phyloP scores from a whole-genome alignment of 2,113 vertebrate species.

The Pygoscelis antarcticus region DNA sequence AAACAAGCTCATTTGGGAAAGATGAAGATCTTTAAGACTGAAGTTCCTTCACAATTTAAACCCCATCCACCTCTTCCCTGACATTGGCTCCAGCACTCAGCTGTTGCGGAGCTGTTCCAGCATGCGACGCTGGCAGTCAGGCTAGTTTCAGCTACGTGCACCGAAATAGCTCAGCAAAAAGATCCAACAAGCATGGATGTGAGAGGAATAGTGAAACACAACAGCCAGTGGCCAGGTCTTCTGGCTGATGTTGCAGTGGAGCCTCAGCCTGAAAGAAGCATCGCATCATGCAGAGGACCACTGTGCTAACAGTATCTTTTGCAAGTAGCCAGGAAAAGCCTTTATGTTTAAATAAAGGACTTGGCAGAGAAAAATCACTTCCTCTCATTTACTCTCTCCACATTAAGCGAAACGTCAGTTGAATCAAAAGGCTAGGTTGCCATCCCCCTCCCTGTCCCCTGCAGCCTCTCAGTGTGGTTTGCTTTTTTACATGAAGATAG shows the following conservation, averaged over 20 bases:
- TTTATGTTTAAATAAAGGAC: slow-evolving; percentile 4
- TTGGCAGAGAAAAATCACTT: slow-evolving; percentile 10
- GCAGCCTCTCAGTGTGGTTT: neutral
- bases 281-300: neutral
- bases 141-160: neutral
- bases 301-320: neutral
- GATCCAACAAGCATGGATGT: neutral
- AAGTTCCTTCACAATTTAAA: neutral
- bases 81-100: neutral
- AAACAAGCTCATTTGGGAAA: neutral
- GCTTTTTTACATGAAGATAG: neutral
- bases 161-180: neutral
- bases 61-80: neutral
- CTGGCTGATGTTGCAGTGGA: neutral
- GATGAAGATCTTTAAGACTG: neutral
- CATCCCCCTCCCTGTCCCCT: neutral
- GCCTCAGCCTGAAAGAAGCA: neutral
- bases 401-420: neutral
- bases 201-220: neutral
- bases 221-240: neutral
- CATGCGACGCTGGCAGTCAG: neutral
- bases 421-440: neutral
- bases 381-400: neutral
- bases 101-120: neutral
- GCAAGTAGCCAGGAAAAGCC: neutral